Evolutionary conservation across 1,140 invertebrate species (phyloP), one percentile per base, ranked within the genome.

Genomic region (Scaptomyza montana): DNA sequence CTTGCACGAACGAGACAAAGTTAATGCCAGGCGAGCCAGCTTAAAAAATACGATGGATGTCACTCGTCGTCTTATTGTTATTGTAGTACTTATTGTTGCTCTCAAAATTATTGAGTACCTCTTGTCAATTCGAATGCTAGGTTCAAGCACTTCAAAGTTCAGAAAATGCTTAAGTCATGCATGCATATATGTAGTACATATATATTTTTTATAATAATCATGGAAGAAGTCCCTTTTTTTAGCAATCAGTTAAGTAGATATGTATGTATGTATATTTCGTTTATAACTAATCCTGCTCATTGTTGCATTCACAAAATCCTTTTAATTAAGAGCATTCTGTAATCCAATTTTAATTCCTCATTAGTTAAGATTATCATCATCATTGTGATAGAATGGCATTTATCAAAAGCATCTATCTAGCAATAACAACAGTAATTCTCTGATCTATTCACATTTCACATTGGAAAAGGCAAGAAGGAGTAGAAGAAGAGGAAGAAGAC

Each of bases 331-430:
- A 55, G 68, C 33, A 46, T 70, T 66, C 53, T 59, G 63, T 79
- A 74, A 78, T 78, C 71, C 77, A 70, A 74, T 79, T 79, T 74
- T 78, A 70, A 78, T 78, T 78, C 71, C 76, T 74, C 75, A 79
- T 79, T 79, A 79, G 76, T 79, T 66, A 62, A 67, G 77, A 74
- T 79, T 79, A 79, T 74, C 65, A 74, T 74, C 65, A 74, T 78
- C 71, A 66, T 66, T 79, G 62, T 51, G 63, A 72, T 59, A 77
- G 74, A 50, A 63, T 43, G 57, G 57, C 62, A 77, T 77, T 73
- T 62, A 78, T 73, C 76, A 77, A 49, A 36, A 71, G 53, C 69
- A 77, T 55, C 75, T 56, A 21, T 21, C 43, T 33, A 30, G 68
- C 45, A 64, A 72, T 43, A 65, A 72, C 69, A 72, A 49, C 30